Base-by-base conservation (phyloP, 2,797 vertebrate genomes). In the Astyanax mexicanus region DNA sequence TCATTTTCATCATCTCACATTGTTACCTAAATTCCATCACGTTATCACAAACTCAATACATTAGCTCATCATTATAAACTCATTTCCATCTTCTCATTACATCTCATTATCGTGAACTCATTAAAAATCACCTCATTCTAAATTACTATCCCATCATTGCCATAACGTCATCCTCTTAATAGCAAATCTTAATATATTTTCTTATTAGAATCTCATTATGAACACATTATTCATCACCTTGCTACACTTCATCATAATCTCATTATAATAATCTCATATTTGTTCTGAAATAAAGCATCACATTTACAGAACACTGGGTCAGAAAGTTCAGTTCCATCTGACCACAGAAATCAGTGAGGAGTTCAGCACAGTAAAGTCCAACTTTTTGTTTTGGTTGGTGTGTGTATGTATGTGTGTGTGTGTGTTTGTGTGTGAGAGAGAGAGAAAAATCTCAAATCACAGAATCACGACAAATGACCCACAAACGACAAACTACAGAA, bases 361-460 rank as follows among this genome's bases (percentile, higher is more conserved):
- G 12, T 69, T 11, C 55, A 49, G 78, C 38, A 29, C 45, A 35
- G 29, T 40, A 35, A 70, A 71, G 1, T 60, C 40, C 71, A 49
- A 44, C 73, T 72, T 61, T 66, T 55, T 47, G 73, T 65, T 35
- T 55, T 47, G 73, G 65, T 35, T n/a, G 29, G 19, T 49, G 54
- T 19, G 15, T 47, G 49, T 79, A 45, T 57, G 73, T 78, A 74
- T 69, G 61, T 51, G 38, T 72, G 68, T 81, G 62, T 42, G 19
- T 40, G 42, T 19, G 32, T 38, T 49, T 74, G 38, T 51, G 77
- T 78, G 44, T 64, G 77, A 74, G 77, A 64, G 60, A 40, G 37
- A 67, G 67, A 78, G 68, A 35, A 19, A 38, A 77, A 75, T 74
- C 52, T 15, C 21, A 23, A 25, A 32, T 15, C 58, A 66, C 65